Evolutionary conservation across 2,113 vertebrate species (phyloP).

Genomic region (Probosciger aterrimus): DNA sequence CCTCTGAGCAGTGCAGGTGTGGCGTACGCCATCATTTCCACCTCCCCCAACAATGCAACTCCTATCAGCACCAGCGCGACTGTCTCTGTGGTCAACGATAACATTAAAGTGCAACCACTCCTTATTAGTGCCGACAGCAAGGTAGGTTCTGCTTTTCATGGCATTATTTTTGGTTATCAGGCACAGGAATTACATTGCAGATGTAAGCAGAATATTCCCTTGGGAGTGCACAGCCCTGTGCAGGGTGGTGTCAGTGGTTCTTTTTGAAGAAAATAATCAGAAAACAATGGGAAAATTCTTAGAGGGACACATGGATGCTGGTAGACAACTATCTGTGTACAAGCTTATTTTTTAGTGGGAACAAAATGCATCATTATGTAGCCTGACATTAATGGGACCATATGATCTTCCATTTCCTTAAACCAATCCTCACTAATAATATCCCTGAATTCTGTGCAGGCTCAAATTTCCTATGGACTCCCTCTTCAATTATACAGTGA

Average conservation of each 20-base stretch:
- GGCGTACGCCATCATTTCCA: slow-evolving; percentile 94
- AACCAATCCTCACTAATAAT: not conserved
- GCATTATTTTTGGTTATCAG: not conserved
- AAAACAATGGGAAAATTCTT: not conserved
- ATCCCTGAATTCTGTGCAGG: not conserved
- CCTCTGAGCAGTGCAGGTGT: slow-evolving; percentile 82
- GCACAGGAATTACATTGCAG: not conserved
- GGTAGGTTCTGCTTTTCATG: slow-evolving; percentile 59
- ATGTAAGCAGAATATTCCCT: not conserved
- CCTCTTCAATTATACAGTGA: not conserved
- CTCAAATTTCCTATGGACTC: not conserved
- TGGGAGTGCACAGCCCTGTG: not conserved
- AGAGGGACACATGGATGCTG: not conserved
- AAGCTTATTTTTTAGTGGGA: not conserved
- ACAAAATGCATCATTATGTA: not conserved
- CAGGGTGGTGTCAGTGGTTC: not conserved
- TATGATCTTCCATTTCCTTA: not conserved
- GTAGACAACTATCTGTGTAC: not conserved
- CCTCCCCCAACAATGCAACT: slow-evolving; percentile 77
- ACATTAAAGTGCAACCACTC: slow-evolving; percentile 87
- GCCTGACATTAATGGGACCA: not conserved
- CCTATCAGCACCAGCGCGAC: slow-evolving; percentile 65
- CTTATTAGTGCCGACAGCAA: slow-evolving; percentile 87
- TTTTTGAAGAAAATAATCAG: not conserved
- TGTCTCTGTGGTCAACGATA: slow-evolving; percentile 80